Evolutionary conservation across 1,140 invertebrate genomes (phyloP), one percentile per base, ranked within the genome.

Genomic region (Cataglyphis hispanica): DNA sequence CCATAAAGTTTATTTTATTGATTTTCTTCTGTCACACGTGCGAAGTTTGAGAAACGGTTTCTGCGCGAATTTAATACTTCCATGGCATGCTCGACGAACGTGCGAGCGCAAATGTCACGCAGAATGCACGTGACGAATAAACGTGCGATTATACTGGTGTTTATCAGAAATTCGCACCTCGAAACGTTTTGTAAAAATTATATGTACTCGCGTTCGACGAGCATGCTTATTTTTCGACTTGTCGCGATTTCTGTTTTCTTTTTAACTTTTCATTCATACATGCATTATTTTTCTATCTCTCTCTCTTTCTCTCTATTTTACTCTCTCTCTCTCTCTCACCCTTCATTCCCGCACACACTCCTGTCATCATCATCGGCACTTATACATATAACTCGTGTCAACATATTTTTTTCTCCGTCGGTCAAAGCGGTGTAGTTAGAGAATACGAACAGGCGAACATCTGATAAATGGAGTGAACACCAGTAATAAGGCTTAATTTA

Each of bases 401-500:
- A 83, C 78, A 72, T 37, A 72, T 61, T 19, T 63, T 27, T 34
- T 40, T 25, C 13, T 22, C 27, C n/a, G 19, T 89, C 88, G 69
- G 34, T 88, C 78, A 84, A 90, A 90, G 89, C 89, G 84, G 66
- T 90, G 84, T 87, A 90, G 58, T 90, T 77, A 85, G 74, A 90
- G 88, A 90, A 76, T 90, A 90, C 86, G 84, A 88, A 90, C 78
- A 90, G 89, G 83, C 86, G 86, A 90, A 90, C 83, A 86, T 88
- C 60, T 90, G 88, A 87, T 90, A 90, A 85, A 90, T 87, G 81
- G 81, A 90, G 86, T 89, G 89, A 89, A 90, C 89, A 90, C 88
- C 87, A n/a, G 81, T 90, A 90, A 84, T 90, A 90, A 90, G 88
- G 88, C 88, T 90, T 90, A 89, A 90, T 89, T 87, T 90, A 87